Evolutionary conservation across 2,113 vertebrate genomes (phyloP).

Genomic region (Hypanus sabinus): DNA sequence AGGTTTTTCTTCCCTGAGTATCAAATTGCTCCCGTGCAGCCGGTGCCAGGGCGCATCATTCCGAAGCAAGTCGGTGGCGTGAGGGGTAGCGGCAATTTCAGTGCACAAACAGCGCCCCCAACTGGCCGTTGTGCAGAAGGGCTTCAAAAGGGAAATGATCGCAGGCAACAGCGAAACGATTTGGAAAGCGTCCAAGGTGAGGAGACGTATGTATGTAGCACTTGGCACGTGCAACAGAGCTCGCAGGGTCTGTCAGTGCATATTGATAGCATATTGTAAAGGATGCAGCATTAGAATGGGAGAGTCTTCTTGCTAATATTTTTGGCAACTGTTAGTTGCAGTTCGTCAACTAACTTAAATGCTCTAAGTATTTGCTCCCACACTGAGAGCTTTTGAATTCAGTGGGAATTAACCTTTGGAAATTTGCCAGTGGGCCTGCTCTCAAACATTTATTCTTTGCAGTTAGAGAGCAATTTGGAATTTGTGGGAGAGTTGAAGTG

Average conservation of each 20-base stretch:
- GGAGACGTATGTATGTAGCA: neutral
- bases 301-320: slow-evolving; percentile 25
- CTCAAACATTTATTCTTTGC: slow-evolving; percentile 15
- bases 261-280: slow-evolving; percentile 16
- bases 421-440: slow-evolving; percentile 9
- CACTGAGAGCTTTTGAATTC: slow-evolving; percentile 14
- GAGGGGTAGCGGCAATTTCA: neutral
- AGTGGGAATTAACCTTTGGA: slow-evolving; percentile 35
- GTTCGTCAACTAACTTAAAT: slow-evolving; percentile 31
- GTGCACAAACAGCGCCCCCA: slow-evolving; percentile 33
- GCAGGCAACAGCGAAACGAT: neutral
- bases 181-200: slow-evolving; percentile 17
- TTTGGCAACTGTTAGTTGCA: slow-evolving; percentile 29
- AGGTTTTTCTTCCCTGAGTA: neutral
- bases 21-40: neutral
- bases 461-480: slow-evolving; percentile 12
- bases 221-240: slow-evolving; percentile 17
- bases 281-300: neutral
- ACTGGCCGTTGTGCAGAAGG: neutral
- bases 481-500: slow-evolving; percentile 34
- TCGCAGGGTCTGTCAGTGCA: neutral
- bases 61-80: neutral
- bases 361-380: slow-evolving; percentile 29
- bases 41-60: no score
- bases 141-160: neutral